A percentile compares a stretch with the other conserved stretches of the same genome.
Conservation (phyloP, 1,140 invertebrate species). For the Trinorchestia longiramus region DNA sequence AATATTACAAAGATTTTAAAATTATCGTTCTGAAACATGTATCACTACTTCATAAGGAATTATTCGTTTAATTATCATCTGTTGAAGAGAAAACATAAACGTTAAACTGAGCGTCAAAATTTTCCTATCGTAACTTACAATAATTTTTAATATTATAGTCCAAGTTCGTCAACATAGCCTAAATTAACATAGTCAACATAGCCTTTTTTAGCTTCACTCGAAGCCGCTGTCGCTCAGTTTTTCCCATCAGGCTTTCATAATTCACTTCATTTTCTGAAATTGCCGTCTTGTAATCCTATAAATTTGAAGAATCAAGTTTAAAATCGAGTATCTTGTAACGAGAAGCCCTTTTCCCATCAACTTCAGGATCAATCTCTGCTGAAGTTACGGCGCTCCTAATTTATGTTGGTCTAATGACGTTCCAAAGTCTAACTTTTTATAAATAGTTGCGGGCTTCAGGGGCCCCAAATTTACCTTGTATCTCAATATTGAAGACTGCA, state of each 20-base stretch:
- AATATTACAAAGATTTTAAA: too few relatives aligned
- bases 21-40: too few relatives aligned
- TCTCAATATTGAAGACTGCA: constrained; percentile 39
- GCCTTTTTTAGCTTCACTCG: not conserved
- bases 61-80: too few relatives aligned
- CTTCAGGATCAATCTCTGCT: constrained; percentile 39
- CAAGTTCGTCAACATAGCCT: not conserved
- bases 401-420: constrained; percentile 43
- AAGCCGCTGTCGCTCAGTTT: not conserved
- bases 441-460: not conserved
- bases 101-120: not conserved
- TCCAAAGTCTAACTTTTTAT: constrained; percentile 33
- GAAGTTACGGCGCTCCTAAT: constrained; percentile 31
- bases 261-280: constrained; percentile 15
- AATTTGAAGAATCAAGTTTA: constrained; percentile 28
- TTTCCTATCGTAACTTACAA: not conserved
- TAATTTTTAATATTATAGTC: too few relatives aligned
- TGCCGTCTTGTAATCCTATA: not conserved
- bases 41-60: too few relatives aligned
- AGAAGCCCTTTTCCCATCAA: constrained; percentile 31
- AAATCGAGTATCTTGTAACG: constrained; percentile 50
- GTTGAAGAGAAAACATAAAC: too few relatives aligned
- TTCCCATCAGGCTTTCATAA: not conserved
- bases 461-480: constrained; percentile 33
- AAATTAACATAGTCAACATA: not conserved